These are phyloP conservation scores for Heliconius sara DNA, from an alignment of 2,888 invertebrate species.

Conservation along the genomic window DNA sequence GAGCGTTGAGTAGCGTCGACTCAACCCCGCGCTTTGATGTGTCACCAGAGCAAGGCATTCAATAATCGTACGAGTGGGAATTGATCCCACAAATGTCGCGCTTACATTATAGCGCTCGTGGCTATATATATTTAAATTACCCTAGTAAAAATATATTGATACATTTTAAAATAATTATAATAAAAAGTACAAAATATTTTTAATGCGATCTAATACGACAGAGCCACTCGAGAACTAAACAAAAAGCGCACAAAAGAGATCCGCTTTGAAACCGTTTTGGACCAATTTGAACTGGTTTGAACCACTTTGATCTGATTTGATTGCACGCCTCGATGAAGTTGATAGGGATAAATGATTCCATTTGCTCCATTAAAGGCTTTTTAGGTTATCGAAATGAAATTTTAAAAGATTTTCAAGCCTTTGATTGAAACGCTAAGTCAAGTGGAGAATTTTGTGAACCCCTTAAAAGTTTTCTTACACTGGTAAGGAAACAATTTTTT, in stretches of 20 bases:
- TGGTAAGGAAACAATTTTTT: background rate
- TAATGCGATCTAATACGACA: conserved; percentile 30
- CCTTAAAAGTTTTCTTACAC: conserved; percentile 6
- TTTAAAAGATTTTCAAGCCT: conserved; percentile 43
- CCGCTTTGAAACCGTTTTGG: conserved; percentile 49
- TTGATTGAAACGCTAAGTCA: conserved; percentile 41
- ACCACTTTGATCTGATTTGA: conserved; percentile 52
- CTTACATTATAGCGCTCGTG: background rate
- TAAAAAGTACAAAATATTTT: background rate
- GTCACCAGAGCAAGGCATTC: background rate
- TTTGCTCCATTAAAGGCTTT: conserved; percentile 44
- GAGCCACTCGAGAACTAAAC: conserved; percentile 36
- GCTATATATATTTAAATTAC: no score
- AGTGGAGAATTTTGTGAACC: conserved; percentile 28
- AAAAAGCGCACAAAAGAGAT: conserved; percentile 42
- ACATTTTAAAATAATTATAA: background rate
- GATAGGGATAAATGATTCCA: conserved; percentile 44
- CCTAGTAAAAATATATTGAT: background rate
- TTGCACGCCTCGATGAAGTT: conserved; percentile 46
- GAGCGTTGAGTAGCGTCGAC: no score
- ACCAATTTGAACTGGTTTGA: conserved; percentile 51
- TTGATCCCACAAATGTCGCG: background rate
- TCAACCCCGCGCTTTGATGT: no score
- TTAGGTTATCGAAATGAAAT: conserved; percentile 46
- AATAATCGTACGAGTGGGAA: background rate